Evolutionary conservation across 2,888 invertebrate genomes (phyloP).

Genomic region (Mythimna ferrago): DNA sequence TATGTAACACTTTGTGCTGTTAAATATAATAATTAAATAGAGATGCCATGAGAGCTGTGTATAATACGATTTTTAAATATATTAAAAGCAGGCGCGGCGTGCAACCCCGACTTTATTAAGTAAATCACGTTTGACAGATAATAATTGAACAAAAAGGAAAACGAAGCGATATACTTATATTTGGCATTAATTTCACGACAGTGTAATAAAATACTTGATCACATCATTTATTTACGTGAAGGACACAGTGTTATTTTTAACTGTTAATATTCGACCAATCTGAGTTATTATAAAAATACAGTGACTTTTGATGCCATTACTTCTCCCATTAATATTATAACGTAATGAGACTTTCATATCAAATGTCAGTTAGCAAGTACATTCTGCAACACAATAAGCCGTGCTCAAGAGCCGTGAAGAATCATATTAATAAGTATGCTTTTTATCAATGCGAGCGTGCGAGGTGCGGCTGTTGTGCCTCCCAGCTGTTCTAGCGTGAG

Average conservation of each 20-base stretch:
- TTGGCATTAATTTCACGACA: not conserved
- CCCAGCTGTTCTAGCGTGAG: slow-evolving; percentile 56
- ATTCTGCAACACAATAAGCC: slow-evolving; percentile 60
- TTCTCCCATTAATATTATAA: slow-evolving; percentile 39
- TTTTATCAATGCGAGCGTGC: slow-evolving; percentile 73
- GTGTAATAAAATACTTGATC: slow-evolving; percentile 3
- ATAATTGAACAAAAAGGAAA: slow-evolving; percentile 5
- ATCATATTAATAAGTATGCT: slow-evolving; percentile 78
- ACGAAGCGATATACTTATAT: not conserved
- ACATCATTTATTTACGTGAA: not conserved
- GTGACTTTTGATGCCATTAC: not conserved
- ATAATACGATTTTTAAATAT: slow-evolving; percentile 11
- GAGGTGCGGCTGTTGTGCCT: slow-evolving; percentile 50
- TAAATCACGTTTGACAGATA: slow-evolving; percentile 10
- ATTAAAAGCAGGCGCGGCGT: not conserved
- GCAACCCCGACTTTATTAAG: not conserved
- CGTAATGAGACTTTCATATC: slow-evolving; percentile 53
- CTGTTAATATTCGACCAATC: not conserved
- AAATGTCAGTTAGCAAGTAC: slow-evolving; percentile 60
- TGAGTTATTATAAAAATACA: slow-evolving; percentile 16
- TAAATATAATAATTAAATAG: slow-evolving; percentile 47
- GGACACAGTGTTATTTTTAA: not conserved
- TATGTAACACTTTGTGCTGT: slow-evolving; percentile 34
- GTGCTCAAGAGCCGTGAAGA: slow-evolving; percentile 73
- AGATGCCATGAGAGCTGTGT: slow-evolving; percentile 24